These are phyloP conservation scores for Trichacis sp. DNA, from an alignment of 2,888 invertebrate genomes.

Conservation along the genomic window DNA sequence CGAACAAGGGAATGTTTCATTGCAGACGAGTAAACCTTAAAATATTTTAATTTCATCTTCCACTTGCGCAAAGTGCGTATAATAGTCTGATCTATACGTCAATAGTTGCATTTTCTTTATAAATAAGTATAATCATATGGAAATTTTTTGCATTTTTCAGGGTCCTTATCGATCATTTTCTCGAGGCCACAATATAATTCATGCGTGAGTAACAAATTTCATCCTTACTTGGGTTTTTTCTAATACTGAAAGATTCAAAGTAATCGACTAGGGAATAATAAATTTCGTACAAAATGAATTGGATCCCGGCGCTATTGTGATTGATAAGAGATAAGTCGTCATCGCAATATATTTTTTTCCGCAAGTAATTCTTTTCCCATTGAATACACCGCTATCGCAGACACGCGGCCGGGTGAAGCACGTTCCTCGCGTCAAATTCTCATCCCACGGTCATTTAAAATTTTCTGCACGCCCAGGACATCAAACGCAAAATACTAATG, in stretches of 20 bases:
- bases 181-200: neutral
- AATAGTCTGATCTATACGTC: too few species aligned
- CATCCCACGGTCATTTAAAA: slow-evolving; percentile 27
- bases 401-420: slow-evolving; percentile 24
- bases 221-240: too few species aligned
- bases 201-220: neutral
- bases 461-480: slow-evolving; percentile 27
- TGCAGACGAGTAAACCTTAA: too few species aligned
- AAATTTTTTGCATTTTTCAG: neutral
- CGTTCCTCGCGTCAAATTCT: slow-evolving; percentile 30
- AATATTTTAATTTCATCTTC: too few species aligned
- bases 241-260: too few species aligned
- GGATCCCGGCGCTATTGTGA: too few species aligned
- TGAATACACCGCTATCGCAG: slow-evolving; percentile 24
- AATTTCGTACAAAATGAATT: too few species aligned
- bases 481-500: slow-evolving; percentile 41
- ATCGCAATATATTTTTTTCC: slow-evolving; percentile 18
- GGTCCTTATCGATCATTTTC: neutral
- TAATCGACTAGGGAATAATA: too few species aligned
- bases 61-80: too few species aligned
- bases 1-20: too few species aligned
- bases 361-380: slow-evolving; percentile 23
- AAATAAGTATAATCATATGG: too few species aligned
- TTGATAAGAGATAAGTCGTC: neutral
- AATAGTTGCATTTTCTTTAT: too few species aligned